Base-by-base conservation (phyloP, 1,140 invertebrate genomes). In the Papilio machaon region DNA sequence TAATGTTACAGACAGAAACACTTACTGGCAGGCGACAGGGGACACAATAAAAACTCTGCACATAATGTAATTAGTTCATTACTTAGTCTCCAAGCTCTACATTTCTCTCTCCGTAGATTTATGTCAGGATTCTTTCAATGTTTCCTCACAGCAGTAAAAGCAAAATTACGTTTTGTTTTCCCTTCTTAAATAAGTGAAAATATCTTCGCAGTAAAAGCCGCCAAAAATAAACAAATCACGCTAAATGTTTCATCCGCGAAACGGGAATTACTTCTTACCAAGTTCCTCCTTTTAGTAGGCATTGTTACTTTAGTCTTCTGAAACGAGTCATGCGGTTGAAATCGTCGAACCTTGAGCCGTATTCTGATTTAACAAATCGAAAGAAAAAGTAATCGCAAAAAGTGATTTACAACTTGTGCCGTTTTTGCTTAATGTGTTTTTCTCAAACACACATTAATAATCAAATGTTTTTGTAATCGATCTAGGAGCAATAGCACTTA, bases 21-120 rank as follows among this genome's bases (percentile, higher is more conserved):
- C 64, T 67, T 15, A 67, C 13, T 38, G 11, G 23, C 13, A 30
- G 64, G 64, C 64, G 13, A 67, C 23, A 19, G 64, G 10, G 64
- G 30, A 11, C 23, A 67, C 64, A 67, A 67, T 67, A 67, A 64
- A 64, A 67, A 67, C 64, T 35, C 30, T 35, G 83, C 85, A 82
- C 85, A 88, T 92, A 93, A 92, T 92, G 90, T 91, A 90, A 92
- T 93, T 91, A 91, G 90, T 90, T 91, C 89, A 91, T 93, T 93
- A 93, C 89, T 91, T 90, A 87, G 86, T 88, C 86, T 86, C 85
- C 86, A 86, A 83, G 84, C 85, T 83, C 82, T 82, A 84, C 84
- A 87, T 84, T 87, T 83, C 86, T 84, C 85, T 87, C 81, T 86
- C 85, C 83, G 81, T 84, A 87, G 89, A 90, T 93, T 89, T 90